Conservation (phyloP, 2,888 invertebrate genomes). For the Ectemnius cavifrons region DNA sequence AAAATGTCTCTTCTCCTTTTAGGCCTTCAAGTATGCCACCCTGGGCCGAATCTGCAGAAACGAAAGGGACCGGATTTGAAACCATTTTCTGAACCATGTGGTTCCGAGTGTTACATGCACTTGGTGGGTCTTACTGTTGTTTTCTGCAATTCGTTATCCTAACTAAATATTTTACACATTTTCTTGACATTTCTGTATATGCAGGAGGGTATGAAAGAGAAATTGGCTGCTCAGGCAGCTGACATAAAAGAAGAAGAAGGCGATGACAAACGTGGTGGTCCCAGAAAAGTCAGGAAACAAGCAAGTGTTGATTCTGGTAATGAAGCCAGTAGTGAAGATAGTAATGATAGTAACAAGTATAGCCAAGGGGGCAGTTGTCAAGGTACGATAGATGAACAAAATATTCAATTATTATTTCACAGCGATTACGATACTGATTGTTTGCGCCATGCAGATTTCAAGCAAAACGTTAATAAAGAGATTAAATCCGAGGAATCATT, state of each 20-base stretch:
- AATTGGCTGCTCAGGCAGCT: slow-evolving; percentile 84
- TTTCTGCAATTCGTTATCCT: neutral
- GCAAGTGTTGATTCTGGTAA: slow-evolving; percentile 91
- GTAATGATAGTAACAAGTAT: slow-evolving; percentile 91
- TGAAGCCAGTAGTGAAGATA: slow-evolving; percentile 96
- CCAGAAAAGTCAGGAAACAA: slow-evolving; percentile 82
- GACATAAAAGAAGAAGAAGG: slow-evolving; percentile 81
- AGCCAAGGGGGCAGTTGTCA: slow-evolving; percentile 82
- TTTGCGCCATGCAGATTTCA: slow-evolving; percentile 68
- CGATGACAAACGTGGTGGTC: slow-evolving; percentile 77
- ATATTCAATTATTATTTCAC: slow-evolving; percentile 18
- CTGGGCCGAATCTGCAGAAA: slow-evolving; percentile 92
- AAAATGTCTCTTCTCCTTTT: slow-evolving; percentile 48
- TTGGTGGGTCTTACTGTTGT: slow-evolving; percentile 81
- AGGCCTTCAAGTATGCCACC: slow-evolving; percentile 94
- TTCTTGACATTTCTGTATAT: neutral
- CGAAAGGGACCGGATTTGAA: slow-evolving; percentile 94
- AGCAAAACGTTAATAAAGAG: slow-evolving; percentile 76
- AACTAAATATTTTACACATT: neutral
- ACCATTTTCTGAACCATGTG: slow-evolving; percentile 91
- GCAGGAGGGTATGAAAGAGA: slow-evolving; percentile 91
- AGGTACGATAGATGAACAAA: slow-evolving; percentile 60
- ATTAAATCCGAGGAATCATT: slow-evolving; percentile 69
- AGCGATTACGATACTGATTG: neutral
- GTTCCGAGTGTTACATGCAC: slow-evolving; percentile 91